Evolutionary conservation across 1,140 invertebrate species (phyloP).

Genomic region (Mya arenaria): DNA sequence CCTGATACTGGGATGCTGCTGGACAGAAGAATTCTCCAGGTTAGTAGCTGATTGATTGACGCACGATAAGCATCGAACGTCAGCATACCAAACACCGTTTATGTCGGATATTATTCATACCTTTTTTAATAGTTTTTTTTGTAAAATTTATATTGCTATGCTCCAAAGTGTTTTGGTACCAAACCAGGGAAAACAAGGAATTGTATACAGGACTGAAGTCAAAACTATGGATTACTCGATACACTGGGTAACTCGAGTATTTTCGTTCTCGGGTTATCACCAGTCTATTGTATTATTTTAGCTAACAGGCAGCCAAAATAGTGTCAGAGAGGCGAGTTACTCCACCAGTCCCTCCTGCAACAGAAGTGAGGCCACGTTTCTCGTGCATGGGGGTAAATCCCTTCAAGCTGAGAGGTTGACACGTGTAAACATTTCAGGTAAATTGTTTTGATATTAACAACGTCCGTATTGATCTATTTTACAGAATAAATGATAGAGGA

Average conservation of each 20-base stretch:
- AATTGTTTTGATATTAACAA: neutral
- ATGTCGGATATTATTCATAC: neutral
- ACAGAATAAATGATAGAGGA: neutral
- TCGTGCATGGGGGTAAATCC: neutral
- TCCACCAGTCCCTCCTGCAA: neutral
- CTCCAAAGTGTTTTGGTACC: too few species aligned
- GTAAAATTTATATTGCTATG: too few species aligned
- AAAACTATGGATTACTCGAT: neutral
- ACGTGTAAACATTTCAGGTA: neutral
- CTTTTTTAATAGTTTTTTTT: neutral
- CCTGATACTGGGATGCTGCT: conserved; percentile 57
- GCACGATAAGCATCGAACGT: neutral
- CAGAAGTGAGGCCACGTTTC: neutral
- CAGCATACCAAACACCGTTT: neutral
- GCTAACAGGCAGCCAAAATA: neutral
- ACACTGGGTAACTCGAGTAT: neutral
- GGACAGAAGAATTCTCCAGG: conserved; percentile 51
- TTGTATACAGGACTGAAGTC: neutral
- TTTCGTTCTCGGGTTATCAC: neutral
- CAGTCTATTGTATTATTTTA: neutral
- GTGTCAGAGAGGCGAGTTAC: neutral
- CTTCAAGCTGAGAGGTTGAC: neutral
- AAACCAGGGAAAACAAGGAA: too few species aligned
- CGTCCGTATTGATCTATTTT: neutral
- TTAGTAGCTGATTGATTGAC: neutral